These are phyloP conservation scores for Tridacna gigas DNA, from an alignment of 2,888 invertebrate species.

Conservation along the genomic window DNA sequence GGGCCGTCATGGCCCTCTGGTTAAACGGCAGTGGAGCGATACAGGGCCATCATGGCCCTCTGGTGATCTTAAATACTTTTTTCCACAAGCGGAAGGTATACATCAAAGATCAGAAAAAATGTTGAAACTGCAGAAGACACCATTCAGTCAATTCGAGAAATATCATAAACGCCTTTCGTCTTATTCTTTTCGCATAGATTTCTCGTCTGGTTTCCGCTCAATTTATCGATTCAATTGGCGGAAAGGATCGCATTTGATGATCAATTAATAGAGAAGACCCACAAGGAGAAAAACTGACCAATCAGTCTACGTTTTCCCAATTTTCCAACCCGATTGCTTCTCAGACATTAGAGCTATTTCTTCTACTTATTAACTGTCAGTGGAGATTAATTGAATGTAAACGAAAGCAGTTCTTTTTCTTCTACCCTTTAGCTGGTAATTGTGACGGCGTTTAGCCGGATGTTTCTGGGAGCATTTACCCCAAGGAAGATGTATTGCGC, in stretches of 20 bases:
- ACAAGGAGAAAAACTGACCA: neutral
- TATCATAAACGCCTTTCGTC: no score
- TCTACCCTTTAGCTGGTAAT: neutral
- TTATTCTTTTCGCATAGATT: neutral
- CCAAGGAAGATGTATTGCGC: neutral
- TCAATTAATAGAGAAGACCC: neutral
- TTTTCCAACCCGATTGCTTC: neutral
- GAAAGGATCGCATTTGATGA: neutral
- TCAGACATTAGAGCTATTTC: neutral
- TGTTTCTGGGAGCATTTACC: neutral
- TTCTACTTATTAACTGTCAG: slow-evolving; percentile 5
- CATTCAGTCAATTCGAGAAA: no score
- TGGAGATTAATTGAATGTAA: neutral
- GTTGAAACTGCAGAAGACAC: no score
- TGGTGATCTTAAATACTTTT: no score
- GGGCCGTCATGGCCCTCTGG: no score
- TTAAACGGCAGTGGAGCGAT: no score
- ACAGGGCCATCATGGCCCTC: no score
- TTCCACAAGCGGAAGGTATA: no score
- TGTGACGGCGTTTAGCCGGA: neutral
- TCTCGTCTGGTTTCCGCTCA: neutral
- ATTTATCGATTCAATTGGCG: neutral
- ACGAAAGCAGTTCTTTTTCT: neutral
- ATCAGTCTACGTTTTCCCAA: neutral
- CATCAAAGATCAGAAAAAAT: no score